Conservation (phyloP, 2,888 invertebrate genomes). For the Thecophora atra region DNA sequence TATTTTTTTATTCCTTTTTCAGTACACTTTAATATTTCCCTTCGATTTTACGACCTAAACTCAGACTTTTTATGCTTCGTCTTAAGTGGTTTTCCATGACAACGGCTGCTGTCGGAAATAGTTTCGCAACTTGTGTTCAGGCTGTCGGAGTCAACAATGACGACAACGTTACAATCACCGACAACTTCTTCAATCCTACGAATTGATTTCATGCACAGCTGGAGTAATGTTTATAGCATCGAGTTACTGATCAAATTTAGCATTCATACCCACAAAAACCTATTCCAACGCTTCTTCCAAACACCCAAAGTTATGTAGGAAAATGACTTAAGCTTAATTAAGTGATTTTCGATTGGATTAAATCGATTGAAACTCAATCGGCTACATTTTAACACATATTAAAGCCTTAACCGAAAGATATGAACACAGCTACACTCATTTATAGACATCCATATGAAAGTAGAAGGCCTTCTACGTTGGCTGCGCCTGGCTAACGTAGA, state of each 20-base stretch:
- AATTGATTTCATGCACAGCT: not conserved
- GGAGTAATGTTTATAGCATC: slow-evolving; percentile 9
- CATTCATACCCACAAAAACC: slow-evolving; percentile 14
- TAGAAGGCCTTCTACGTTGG: not conserved
- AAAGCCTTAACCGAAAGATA: not conserved
- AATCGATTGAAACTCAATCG: not conserved
- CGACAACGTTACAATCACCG: too few species aligned
- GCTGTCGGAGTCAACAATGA: not conserved
- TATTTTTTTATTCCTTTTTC: not conserved
- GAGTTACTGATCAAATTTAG: not conserved
- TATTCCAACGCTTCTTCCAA: slow-evolving; percentile 31
- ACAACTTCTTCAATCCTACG: not conserved
- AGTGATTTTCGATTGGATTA: too few species aligned
- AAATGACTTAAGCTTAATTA: too few species aligned
- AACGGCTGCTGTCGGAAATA: slow-evolving; percentile 9
- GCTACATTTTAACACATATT: not conserved
- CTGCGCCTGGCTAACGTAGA: not conserved
- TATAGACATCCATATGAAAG: not conserved
- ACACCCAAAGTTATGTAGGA: not conserved
- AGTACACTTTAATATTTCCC: not conserved
- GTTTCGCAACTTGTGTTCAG: not conserved
- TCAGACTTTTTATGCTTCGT: not conserved
- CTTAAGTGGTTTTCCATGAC: not conserved
- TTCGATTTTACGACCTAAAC: not conserved
- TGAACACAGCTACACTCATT: not conserved